Evolutionary conservation across 2,113 vertebrate species (phyloP), one percentile per base, ranked within the genome.

Genomic region (Leucosticte australis): DNA sequence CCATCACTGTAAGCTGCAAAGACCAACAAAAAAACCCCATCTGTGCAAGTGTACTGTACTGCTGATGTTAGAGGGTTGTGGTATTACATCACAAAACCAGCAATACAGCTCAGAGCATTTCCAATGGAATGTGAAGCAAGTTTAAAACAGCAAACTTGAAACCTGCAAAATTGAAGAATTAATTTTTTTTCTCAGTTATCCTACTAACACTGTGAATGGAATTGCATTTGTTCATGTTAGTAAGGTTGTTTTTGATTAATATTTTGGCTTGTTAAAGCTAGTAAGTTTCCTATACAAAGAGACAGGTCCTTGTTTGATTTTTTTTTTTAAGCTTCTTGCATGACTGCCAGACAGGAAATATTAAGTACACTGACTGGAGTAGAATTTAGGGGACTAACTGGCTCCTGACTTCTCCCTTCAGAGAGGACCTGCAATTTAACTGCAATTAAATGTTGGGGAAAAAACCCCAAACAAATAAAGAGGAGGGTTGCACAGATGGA

Each of bases 401-500:
- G 28, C 8, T 92, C 16, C 37, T 71, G 13, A 62, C 23, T 35
- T 60, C 28, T 50, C 46, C 10, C 19, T 55, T 78, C 60, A 75
- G 8, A 60, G 27, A 60, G 5, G 11, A 50, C 2, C 13, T 47
- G 46, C 46, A 47, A 22, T 47, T 47, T 47, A 47, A 65, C 18
- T 39, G 15, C 13, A 50, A 65, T 7, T 41, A 41, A 83, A 80
- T 17, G 20, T 3, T 59, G 13, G 4, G 19, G 6, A 9, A 53
- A 65, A 76, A 59, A 5, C 0, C 7, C 7, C 15, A 50, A 20
- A 56, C 6, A 57, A 50, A 52, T 13, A 44, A 39, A 13, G 6
- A 11, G 9, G 4, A 21, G 2, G 9, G 11, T 21, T 7, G 9
- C 21, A 86, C 9, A 27, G 5, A 28, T 2, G 1, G 33, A 80